Conservation (phyloP, 2,113 vertebrate species). For the Pithys albifrons region DNA sequence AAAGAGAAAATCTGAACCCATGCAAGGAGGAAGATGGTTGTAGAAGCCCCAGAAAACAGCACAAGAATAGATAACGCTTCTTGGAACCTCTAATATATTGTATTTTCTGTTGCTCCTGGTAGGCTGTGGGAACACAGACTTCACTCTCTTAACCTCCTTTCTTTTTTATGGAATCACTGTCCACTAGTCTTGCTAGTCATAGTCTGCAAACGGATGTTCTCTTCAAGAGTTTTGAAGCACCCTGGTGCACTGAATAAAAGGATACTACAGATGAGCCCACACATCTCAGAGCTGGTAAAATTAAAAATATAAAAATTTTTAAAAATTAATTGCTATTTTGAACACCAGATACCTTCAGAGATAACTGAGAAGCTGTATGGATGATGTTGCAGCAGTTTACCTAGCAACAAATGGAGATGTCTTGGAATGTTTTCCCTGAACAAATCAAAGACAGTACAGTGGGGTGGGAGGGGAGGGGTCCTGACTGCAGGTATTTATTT, state of each 20-base stretch:
- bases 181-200: background rate
- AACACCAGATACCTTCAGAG: background rate
- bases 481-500: constrained; percentile 43
- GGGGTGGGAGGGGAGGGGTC: background rate
- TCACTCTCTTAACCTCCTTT: background rate
- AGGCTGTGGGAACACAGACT: background rate
- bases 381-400: background rate
- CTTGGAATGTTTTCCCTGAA: background rate
- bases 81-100: background rate
- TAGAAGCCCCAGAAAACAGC: background rate
- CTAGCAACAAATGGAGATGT: constrained; percentile 23
- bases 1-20: background rate
- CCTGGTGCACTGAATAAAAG: background rate
- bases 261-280: background rate
- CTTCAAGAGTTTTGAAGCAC: background rate
- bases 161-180: background rate
- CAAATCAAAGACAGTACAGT: background rate
- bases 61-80: background rate
- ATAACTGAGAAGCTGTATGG: background rate
- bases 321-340: background rate
- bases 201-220: background rate
- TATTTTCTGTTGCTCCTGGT: background rate
- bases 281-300: background rate
- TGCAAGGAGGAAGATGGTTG: background rate
- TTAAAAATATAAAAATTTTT: too few relatives aligned